Conservation (phyloP, 2,113 vertebrate genomes). For the Suncus etruscus region DNA sequence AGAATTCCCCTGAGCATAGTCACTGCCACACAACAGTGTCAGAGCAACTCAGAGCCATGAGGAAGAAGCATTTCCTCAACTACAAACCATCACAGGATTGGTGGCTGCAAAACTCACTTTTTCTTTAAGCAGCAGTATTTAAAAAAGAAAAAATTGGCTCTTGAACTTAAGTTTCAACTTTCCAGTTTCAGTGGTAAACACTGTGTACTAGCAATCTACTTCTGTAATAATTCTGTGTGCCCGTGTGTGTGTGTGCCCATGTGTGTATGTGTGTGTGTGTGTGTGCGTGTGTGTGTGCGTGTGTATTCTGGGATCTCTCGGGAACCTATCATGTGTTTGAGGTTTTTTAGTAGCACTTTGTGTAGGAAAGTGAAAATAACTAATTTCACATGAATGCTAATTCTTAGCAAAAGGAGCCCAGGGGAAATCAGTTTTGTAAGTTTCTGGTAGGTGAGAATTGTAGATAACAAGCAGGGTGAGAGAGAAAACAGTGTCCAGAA, state of each 20-base stretch:
- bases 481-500: background rate
- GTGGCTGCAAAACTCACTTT: background rate
- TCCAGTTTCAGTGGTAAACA: background rate
- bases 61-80: background rate
- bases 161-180: background rate
- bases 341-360: background rate
- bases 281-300: too few relatives aligned
- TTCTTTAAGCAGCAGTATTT: background rate
- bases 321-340: too few relatives aligned
- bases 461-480: background rate
- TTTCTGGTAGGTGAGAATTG: background rate
- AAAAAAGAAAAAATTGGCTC: background rate
- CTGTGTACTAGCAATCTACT: background rate
- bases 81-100: background rate
- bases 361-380: conserved; percentile 42
- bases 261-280: background rate
- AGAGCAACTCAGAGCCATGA: background rate
- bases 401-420: conserved; percentile 41
- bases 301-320: too few relatives aligned
- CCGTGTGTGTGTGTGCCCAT: background rate
- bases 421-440: background rate
- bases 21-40: background rate
- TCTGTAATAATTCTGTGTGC: background rate
- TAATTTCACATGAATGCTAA: background rate
- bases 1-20: background rate